A percentile compares a stretch with the other conserved stretches of the same genome.
These are phyloP conservation scores for Eupelmus urozonus DNA, from an alignment of 2,888 invertebrate genomes.

Conservation along the genomic window DNA sequence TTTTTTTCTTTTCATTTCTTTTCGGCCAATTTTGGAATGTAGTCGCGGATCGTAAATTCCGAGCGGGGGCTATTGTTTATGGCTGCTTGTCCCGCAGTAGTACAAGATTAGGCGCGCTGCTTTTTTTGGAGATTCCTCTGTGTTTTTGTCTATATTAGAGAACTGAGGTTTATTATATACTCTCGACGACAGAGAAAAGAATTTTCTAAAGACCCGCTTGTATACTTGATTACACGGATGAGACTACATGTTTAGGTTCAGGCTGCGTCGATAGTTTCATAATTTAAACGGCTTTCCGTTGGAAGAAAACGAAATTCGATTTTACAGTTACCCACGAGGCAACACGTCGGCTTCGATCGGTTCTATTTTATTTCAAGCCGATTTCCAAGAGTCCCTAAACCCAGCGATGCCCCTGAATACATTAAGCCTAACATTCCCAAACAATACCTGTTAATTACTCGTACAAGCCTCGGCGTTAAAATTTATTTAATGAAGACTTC, in stretches of 20 bases:
- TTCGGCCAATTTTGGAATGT: background rate
- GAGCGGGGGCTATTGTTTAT: background rate
- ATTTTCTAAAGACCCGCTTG: background rate
- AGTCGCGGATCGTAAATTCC: background rate
- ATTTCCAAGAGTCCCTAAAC: no score
- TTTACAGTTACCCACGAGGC: slow-evolving; percentile 4
- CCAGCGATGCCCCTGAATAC: no score
- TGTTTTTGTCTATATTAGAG: no score
- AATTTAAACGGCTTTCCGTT: background rate
- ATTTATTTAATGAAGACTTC: no score
- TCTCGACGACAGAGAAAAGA: background rate
- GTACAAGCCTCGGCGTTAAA: no score
- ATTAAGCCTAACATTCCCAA: no score
- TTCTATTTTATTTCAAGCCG: no score
- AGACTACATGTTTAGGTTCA: background rate
- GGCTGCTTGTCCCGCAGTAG: no score
- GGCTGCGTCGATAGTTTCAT: background rate
- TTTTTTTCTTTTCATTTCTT: background rate
- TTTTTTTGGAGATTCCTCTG: background rate
- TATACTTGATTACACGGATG: background rate
- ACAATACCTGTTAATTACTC: no score
- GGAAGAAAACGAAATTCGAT: background rate
- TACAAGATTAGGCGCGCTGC: background rate
- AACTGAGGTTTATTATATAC: background rate
- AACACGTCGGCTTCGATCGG: no score